Percentiles rank a stretch among this genome's conserved stretches.
Conservation (phyloP, 2,888 invertebrate species). For the Drosophila paranaensis region DNA sequence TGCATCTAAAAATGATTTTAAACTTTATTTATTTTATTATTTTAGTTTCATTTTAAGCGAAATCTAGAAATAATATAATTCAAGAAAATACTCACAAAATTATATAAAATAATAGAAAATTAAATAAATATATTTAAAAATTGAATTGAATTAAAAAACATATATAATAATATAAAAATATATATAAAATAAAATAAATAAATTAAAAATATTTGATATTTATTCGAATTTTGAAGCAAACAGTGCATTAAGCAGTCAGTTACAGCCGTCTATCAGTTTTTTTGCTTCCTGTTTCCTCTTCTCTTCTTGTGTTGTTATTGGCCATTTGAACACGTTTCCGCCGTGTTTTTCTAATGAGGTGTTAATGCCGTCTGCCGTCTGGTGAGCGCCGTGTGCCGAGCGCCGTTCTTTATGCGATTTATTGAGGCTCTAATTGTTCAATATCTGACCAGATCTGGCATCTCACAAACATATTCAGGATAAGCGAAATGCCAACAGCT, state of each 20-base stretch:
- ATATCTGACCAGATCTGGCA: slow-evolving; percentile 19
- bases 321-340: slow-evolving; percentile 52
- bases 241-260: slow-evolving; percentile 2
- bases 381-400: neutral
- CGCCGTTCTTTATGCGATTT: slow-evolving; percentile 46
- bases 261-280: neutral
- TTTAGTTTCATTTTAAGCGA: too few species aligned
- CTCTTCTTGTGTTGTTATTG: slow-evolving; percentile 17
- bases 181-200: too few species aligned
- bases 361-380: slow-evolving; percentile 51
- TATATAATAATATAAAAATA: too few species aligned
- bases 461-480: neutral
- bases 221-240: neutral
- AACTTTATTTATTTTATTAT: too few species aligned
- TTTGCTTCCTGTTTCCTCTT: neutral
- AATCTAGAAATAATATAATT: too few species aligned
- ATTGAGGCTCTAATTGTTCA: slow-evolving; percentile 48
- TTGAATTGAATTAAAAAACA: too few species aligned
- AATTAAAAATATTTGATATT: too few species aligned
- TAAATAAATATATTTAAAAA: too few species aligned
- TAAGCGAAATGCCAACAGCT: slow-evolving; percentile 60
- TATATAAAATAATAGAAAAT: too few species aligned
- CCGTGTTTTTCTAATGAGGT: slow-evolving; percentile 63
- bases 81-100: too few species aligned
- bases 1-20: too few species aligned